Evolutionary conservation across 53 echinoderm and acorn worm species (phyloP).

Genomic region (Zoroaster sp.): DNA sequence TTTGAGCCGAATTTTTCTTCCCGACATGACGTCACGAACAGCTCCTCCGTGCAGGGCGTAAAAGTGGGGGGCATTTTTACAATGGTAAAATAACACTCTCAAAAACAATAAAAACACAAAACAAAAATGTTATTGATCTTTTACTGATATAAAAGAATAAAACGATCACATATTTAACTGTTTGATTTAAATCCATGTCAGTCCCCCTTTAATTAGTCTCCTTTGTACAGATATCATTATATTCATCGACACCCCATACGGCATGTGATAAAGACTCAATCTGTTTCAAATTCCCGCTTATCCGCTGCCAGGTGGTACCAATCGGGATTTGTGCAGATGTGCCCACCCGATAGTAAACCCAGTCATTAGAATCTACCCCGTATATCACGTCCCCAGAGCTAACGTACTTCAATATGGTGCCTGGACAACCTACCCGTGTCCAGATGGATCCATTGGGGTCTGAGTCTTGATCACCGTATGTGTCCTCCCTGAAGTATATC

Average conservation of each 20-base stretch:
- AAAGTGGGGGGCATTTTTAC: too few species aligned
- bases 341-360: background rate
- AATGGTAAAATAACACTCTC: too few species aligned
- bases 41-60: too few species aligned
- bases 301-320: background rate
- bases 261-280: background rate
- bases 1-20: too few species aligned
- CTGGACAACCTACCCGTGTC: background rate
- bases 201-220: too few species aligned
- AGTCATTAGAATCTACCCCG: background rate
- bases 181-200: too few species aligned
- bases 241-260: background rate
- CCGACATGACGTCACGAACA: too few species aligned
- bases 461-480: background rate
- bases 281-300: background rate
- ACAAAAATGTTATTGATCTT: too few species aligned
- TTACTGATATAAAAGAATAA: too few species aligned
- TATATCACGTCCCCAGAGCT: constrained; percentile 5
- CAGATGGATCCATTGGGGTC: constrained; percentile 1
- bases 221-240: background rate
- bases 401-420: background rate
- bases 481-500: background rate
- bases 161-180: too few species aligned
- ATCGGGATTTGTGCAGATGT: background rate
- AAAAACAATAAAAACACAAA: too few species aligned